Base-by-base conservation (phyloP, 2,888 invertebrate genomes). In the Vannuccia rotundouncinata region DNA sequence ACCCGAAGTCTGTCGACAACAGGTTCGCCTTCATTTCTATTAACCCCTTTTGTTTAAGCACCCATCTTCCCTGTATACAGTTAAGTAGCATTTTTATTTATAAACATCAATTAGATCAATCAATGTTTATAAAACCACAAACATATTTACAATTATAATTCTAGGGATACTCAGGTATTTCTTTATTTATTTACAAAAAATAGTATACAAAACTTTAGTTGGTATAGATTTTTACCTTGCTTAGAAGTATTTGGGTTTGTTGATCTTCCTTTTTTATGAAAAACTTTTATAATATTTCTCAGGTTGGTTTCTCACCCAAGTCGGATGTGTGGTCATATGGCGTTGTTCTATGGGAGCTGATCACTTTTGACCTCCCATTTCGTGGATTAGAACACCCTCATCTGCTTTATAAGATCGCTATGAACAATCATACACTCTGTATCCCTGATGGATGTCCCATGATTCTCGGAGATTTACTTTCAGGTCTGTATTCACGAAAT, bases 321-420 rank as follows among this genome's bases (percentile, higher is more conserved):
- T 83, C 83, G 82, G 84, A 84, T 82, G 82, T 83, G 0, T 84
- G 84, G 84, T 84, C 84, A 0, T 84, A 83, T 82, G 84, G 84
- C 59, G 84, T 84, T 30, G 84, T 83, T n/a, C 80, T 85, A 22
- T 85, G 85, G 85, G 85, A 85, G 78, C 78, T 85, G 73, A 79
- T 85, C 17, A 85, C 85, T 0, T 82, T 84, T 31, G 83, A 85
- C 81, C 82, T 84, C 45, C 85, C 84, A 31, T 83, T 83, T 59
- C 59, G 83, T 80, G 84, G 84, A 29, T 82, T 85, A 5, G 84
- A 84, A 80, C 83, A 82, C 1, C 84, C 83, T 78, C 84, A 84
- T 77, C 60, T 80, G 17, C 29, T 81, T 27, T 78, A 78, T 29
- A 59, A 30, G 60, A 59, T 78, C 10, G 78, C 45, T 17, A 59